Evolutionary conservation across 2,888 invertebrate species (phyloP), one percentile per base, ranked within the genome.

Genomic region (Sericinus montela): DNA sequence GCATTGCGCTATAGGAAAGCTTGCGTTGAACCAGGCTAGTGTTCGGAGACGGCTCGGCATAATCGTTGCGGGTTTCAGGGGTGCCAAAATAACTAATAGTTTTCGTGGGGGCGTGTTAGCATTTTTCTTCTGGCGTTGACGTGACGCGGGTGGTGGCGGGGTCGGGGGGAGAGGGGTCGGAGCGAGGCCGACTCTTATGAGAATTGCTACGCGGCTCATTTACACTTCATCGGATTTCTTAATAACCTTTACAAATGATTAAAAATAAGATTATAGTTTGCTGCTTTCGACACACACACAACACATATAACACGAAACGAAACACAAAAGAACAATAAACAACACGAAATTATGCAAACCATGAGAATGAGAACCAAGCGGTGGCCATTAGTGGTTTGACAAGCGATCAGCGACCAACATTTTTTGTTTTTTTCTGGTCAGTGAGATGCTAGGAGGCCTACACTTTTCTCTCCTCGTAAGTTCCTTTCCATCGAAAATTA

Each of bases 51-150:
- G 52, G 72, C 74, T 72, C 67, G 70, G 75, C 75, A 79, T 84
- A 81, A 84, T 81, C 77, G 80, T 76, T 75, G 63, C 70, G 76
- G 75, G 67, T 70, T 60, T 73, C 68, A 69, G 81, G 86, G 87
- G 87, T 85, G 87, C 87, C 87, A 84, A 88, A 87, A 86, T 87
- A 87, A 88, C 85, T 87, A 88, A 87, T 88, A 88, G 87, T 88
- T 88, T 86, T 81, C 80, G 85, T 81, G 87, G 82, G 81, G 87
- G 85, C 84, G 87, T 87, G 87, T 88, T 87, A 87, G 87, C 87
- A 88, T 88, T 88, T 87, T 88, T 88, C 87, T 88, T 88, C 87
- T 88, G 87, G 65, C 77, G 76, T 78, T 88, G 87, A 88, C 87
- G 87, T 63, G 55, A 57, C 59, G 75, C 71, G 67, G 70, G 67